Evolutionary conservation across 2,888 invertebrate species (phyloP), one percentile per base, ranked within the genome.

Genomic region (Spilosoma lubricipeda): DNA sequence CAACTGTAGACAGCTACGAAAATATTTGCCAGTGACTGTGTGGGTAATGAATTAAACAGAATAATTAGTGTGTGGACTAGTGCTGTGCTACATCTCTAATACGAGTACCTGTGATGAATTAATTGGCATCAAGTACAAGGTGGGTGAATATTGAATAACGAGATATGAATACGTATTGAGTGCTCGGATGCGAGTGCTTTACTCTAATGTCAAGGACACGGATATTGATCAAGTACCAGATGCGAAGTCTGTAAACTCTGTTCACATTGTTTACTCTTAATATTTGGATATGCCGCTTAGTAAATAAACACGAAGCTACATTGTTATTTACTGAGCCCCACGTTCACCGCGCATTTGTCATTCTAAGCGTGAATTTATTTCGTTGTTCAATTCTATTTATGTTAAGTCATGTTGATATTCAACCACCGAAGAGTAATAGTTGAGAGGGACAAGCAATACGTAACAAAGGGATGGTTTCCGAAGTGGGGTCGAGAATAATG

Each of bases 201-300:
- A 81, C 81, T 87, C 84, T 91, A 94, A 94, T 94, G 95, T 94
- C 95, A 95, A 95, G 95, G 95, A 92, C 94, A 92, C 86, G 84
- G 85, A 89, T 94, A 95, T 95, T 90, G 95, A 95, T 93, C 92
- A 93, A 89, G 86, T 88, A 88, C 80, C 82, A 85, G 84, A 87
- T 87, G 85, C 76, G 74, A 78, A 81, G 76, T 79, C 69, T 65
- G 39, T 75, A 72, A 75, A 77, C 27, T 71, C 30, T 74, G 69
- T 63, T 42, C 15, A 63, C 64, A 75, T 81, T 85, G 80, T 84
- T 85, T 84, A 84, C 79, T 77, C 36, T 72, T 27, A 36, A 42
- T 78, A 76, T 84, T 83, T 63, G 63, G 78, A 52, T 74, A 30
- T 80, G 73, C 65, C 73, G 69, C 27, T 11, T 42, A 30, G 63